These are phyloP conservation scores for Microvelia longipes DNA, from an alignment of 1,140 invertebrate genomes.

Conservation along the genomic window DNA sequence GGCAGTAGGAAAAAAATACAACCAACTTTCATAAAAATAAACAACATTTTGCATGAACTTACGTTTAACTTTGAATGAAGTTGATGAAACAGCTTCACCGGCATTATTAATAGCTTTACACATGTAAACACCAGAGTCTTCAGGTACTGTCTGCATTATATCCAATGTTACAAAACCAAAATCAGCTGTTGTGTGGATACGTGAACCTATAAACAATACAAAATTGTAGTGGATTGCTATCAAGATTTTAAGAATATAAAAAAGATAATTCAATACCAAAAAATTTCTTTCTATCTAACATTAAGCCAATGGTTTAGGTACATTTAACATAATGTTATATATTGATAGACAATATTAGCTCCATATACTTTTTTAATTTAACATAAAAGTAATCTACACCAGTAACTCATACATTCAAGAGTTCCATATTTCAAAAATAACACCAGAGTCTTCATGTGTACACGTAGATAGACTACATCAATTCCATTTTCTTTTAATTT, in stretches of 20 bases:
- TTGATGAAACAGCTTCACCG: conserved; percentile 81
- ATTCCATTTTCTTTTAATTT: too few relatives aligned
- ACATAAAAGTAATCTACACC: too few relatives aligned
- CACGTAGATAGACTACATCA: too few relatives aligned
- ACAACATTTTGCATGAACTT: conserved; percentile 10
- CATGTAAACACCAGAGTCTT: conserved; percentile 84
- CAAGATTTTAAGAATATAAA: too few relatives aligned
- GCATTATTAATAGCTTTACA: conserved; percentile 82
- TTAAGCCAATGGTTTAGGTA: too few relatives aligned
- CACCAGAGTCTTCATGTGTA: too few relatives aligned
- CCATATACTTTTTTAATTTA: too few relatives aligned
- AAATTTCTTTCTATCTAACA: too few relatives aligned
- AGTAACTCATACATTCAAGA: too few relatives aligned
- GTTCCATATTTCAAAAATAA: too few relatives aligned
- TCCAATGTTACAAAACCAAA: conserved; percentile 89
- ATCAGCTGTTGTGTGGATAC: conserved; percentile 76
- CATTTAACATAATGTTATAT: too few relatives aligned
- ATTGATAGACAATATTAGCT: too few relatives aligned
- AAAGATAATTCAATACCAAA: background rate
- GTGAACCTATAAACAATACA: conserved; percentile 41
- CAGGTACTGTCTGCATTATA: conserved; percentile 69
- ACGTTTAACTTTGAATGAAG: conserved; percentile 65
- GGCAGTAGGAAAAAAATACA: background rate
- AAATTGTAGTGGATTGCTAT: background rate
- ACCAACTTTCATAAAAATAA: background rate